Evolutionary conservation across 1,140 invertebrate genomes (phyloP), one percentile per base, ranked within the genome.

Genomic region (Zaprionus ghesquierei): DNA sequence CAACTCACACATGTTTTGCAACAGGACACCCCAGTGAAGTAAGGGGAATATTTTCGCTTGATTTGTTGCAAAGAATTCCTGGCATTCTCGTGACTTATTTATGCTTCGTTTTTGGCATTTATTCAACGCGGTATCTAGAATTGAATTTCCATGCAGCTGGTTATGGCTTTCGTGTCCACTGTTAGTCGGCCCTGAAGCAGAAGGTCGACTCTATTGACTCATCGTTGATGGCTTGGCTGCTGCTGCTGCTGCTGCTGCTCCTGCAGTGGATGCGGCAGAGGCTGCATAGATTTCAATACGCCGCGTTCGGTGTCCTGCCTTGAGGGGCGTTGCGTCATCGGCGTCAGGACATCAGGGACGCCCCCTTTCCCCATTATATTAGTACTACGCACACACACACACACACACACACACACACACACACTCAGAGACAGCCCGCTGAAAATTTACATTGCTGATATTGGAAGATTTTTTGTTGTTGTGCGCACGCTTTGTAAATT

Each of bases 391-490:
- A 41, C 41, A 46, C 18, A 20, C 8, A 10, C 8, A 46, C 18
- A 46, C 18, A 46, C 9, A 46, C 15, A 20, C 18, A 46, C 8
- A 20, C 1, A 9, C 6, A 20, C 6, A 9, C 5, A 44, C 12
- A 35, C 33, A 38, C 0, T 5, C 5, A 46, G 15, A 46, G 41
- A 22, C 41, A 46, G 18, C 41, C 9, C 41, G 18, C 62, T 75
- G 75, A 73, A 78, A 87, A 87, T 87, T 89, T 87, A 84, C 82
- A 87, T 86, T 86, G 82, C 82, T 86, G 82, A 86, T 86, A 86
- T 86, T 86, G 82, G 80, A 87, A 77, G 74, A 64, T 75, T 81
- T 78, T 65, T 63, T 64, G 15, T 38, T 86, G 78, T 87, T 68
- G 51, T 64, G 61, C 66, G 75, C 75, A 75, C 82, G 75, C 65